These are phyloP conservation scores for Gephyroberyx darwinii DNA, from an alignment of 2,797 vertebrate species.

Conservation along the genomic window DNA sequence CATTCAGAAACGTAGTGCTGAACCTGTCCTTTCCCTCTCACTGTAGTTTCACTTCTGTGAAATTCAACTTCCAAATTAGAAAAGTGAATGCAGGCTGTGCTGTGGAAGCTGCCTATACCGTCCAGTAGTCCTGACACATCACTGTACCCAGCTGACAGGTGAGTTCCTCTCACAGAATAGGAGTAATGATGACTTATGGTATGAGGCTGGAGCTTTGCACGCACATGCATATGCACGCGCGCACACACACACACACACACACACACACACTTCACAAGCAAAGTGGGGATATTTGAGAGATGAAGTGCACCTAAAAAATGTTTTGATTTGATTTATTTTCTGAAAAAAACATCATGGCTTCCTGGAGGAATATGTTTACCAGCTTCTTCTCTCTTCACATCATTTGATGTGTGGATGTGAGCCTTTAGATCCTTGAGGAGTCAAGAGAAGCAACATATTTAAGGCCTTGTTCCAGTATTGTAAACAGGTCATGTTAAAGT, in stretches of 20 bases:
- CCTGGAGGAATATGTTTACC: no score
- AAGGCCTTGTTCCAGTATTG: no score
- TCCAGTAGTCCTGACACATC: conserved; percentile 39
- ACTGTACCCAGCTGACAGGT: conserved; percentile 54
- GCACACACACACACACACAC: conserved; percentile 13
- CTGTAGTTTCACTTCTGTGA: conserved; percentile 21
- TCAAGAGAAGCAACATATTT: no score
- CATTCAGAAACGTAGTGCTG: background rate
- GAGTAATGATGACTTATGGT: conserved; percentile 52
- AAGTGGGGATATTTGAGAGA: no score
- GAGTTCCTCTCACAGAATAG: conserved; percentile 52
- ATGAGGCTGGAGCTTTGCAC: background rate
- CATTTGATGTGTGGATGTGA: no score
- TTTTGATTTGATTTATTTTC: no score
- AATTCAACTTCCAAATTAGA: conserved; percentile 29
- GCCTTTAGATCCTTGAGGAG: no score
- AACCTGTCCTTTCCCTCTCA: background rate
- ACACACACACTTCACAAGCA: background rate
- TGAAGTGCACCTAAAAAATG: no score
- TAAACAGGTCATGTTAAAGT: no score
- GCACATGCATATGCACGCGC: background rate
- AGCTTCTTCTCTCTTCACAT: no score
- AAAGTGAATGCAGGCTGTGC: conserved; percentile 6
- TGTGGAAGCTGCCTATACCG: conserved; percentile 25
- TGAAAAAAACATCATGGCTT: no score